These are phyloP conservation scores for Mus musculus DNA, from an alignment of 2,113 vertebrate genomes.

Conservation along the genomic window DNA sequence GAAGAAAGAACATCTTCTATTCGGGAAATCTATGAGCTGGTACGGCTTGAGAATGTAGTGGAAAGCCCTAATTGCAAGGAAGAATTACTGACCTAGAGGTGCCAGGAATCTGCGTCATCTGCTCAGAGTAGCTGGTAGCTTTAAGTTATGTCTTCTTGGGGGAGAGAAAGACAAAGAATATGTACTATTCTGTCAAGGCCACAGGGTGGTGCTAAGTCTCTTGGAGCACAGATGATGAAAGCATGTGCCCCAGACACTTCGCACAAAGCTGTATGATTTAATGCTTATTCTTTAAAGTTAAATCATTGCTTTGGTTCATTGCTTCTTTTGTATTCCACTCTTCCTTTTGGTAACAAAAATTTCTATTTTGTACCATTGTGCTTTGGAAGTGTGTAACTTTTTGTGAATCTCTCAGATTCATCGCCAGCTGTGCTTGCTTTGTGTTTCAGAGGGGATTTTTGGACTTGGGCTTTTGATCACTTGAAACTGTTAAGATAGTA, in stretches of 20 bases:
- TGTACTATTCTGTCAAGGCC: background rate
- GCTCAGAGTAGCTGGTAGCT: background rate
- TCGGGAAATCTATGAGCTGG: background rate
- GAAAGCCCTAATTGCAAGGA: background rate
- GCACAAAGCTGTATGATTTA: background rate
- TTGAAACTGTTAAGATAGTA: no score
- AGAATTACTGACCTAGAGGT: background rate
- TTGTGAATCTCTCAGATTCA: background rate
- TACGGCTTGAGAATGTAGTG: background rate
- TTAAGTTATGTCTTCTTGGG: background rate
- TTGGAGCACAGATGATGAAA: background rate
- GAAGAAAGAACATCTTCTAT: background rate
- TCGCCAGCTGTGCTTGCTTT: background rate
- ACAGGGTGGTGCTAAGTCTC: background rate
- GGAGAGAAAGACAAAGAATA: background rate
- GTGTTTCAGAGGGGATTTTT: background rate
- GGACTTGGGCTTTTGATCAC: background rate
- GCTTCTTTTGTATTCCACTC: background rate
- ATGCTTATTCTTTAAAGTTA: background rate
- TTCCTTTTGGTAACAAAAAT: background rate
- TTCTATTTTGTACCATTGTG: background rate
- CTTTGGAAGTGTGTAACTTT: background rate
- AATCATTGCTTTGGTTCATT: background rate
- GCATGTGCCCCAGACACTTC: background rate
- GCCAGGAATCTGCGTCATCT: background rate